These are phyloP conservation scores for Synanceia verrucosa DNA, from an alignment of 2,797 vertebrate species.

Conservation along the genomic window DNA sequence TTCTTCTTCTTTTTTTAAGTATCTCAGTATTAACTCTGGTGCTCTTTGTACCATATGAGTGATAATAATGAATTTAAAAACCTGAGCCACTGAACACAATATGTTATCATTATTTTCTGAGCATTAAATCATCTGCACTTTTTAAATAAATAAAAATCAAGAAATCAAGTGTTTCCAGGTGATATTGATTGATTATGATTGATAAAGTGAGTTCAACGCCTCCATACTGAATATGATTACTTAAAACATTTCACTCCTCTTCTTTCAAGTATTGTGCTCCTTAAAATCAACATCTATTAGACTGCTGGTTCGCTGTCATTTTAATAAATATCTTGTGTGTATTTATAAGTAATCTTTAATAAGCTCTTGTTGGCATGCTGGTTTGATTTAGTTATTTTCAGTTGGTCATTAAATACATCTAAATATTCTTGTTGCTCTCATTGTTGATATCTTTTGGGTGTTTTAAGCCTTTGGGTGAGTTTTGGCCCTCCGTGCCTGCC, in stretches of 20 bases:
- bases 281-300: neutral
- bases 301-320: constrained; percentile 7
- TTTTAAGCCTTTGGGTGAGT: neutral
- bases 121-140: constrained; percentile 9
- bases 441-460: neutral
- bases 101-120: neutral
- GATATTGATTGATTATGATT: neutral
- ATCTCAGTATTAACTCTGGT: neutral
- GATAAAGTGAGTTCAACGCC: neutral
- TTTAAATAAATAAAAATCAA: neutral
- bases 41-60: neutral
- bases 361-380: neutral
- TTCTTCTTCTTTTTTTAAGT: too few species aligned
- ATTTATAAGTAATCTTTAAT: neutral
- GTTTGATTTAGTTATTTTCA: neutral
- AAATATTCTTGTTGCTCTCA: neutral
- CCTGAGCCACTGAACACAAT: neutral
- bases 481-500: constrained; percentile 26
- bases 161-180: constrained; percentile 46
- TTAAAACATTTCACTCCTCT: neutral
- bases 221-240: neutral
- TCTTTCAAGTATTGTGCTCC: constrained; percentile 16
- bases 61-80: neutral
- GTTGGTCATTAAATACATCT: neutral
- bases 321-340: constrained; percentile 2